Percentiles rank a stretch among this genome's conserved stretches.
Evolutionary conservation across 2,797 vertebrate species (phyloP).

Genomic region (Microhierax caerulescens): DNA sequence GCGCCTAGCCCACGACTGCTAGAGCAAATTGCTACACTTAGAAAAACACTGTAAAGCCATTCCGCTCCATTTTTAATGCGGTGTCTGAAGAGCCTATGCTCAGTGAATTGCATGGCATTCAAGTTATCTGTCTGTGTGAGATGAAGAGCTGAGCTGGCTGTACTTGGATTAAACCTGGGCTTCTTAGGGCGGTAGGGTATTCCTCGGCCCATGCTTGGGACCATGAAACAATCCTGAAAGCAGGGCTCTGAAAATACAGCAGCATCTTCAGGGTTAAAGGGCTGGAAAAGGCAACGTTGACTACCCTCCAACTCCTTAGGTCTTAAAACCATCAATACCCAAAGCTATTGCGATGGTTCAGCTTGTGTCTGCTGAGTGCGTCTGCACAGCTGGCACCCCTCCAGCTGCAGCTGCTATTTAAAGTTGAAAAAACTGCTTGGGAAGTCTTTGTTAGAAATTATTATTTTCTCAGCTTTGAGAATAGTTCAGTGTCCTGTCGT

Average conservation of each 20-base stretch:
- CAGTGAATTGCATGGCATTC: background rate
- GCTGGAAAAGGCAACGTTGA: background rate
- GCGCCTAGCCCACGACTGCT: background rate
- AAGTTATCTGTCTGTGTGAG: background rate
- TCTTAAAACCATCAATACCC: slow-evolving; percentile 24
- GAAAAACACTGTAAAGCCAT: background rate
- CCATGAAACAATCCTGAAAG: background rate
- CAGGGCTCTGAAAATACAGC: background rate
- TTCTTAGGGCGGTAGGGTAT: background rate
- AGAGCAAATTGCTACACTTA: background rate
- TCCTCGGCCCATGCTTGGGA: background rate
- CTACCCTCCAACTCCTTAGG: background rate
- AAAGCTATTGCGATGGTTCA: slow-evolving; percentile 9
- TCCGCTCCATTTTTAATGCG: background rate
- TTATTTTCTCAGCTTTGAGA: background rate
- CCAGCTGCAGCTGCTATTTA: slow-evolving; percentile 61
- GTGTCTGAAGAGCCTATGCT: background rate
- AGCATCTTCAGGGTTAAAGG: slow-evolving; percentile 48
- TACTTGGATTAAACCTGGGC: background rate
- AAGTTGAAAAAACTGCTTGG: slow-evolving; percentile 9
- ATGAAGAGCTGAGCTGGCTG: background rate
- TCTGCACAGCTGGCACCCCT: slow-evolving; percentile 17
- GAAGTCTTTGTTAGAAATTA: background rate
- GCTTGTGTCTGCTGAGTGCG: slow-evolving; percentile 18
- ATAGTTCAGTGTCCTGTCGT: rapidly evolving